Percentiles rank a stretch among this genome's conserved stretches.
phyloP scores from a whole-genome alignment of 2,888 invertebrate species.

The Stenchaetothrips biformis region DNA sequence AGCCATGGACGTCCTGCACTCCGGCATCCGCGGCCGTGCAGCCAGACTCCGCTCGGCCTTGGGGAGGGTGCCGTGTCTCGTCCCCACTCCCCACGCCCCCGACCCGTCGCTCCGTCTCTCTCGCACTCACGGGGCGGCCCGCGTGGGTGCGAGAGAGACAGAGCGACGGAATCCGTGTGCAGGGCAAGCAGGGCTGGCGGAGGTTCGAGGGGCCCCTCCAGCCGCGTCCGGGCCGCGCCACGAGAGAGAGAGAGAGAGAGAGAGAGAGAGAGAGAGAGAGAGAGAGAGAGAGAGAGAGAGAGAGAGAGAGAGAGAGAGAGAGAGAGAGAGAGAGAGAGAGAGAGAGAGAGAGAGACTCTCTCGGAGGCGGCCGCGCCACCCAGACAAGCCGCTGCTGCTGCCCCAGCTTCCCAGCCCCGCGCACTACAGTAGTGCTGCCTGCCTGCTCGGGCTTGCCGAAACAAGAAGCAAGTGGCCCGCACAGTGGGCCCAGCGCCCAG shows the following conservation, averaged over 20 bases:
- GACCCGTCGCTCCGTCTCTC: too few species aligned
- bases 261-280: not conserved
- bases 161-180: not conserved
- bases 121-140: too few species aligned
- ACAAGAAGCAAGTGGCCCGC: too few species aligned
- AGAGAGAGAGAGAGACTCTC: not conserved
- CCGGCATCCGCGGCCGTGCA: not conserved
- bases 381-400: too few species aligned
- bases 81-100: not conserved
- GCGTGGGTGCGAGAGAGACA: not conserved
- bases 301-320: conserved; percentile 3
- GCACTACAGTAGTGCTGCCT: too few species aligned
- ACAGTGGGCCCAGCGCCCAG: too few species aligned
- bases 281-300: not conserved
- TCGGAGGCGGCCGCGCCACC: too few species aligned
- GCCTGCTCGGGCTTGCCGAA: too few species aligned
- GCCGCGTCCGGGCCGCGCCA: too few species aligned
- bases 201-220: too few species aligned
- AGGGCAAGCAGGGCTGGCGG: not conserved
- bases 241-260: not conserved
- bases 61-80: not conserved
- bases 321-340: not conserved
- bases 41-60: conserved; percentile 13
- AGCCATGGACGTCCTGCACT: too few species aligned
- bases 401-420: too few species aligned